These are phyloP conservation scores for Lerista edwardsae DNA, from an alignment of 2,797 vertebrate species.

Conservation along the genomic window DNA sequence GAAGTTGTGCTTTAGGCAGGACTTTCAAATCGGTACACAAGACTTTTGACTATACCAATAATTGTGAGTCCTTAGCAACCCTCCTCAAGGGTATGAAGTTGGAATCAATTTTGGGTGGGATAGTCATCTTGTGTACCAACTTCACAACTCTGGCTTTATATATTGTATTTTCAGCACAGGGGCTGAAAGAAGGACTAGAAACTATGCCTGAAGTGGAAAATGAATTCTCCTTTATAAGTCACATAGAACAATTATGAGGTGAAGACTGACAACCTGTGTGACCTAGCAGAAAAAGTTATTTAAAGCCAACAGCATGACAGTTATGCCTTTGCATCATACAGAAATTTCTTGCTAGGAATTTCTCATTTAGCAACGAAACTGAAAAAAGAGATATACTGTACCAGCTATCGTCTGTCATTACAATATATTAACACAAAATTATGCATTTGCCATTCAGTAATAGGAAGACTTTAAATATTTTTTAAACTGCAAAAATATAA, in stretches of 20 bases:
- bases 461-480: not conserved
- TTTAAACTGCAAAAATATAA: not conserved
- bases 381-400: not conserved
- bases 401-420: not conserved
- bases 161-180: not conserved
- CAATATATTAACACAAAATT: not conserved
- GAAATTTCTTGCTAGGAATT: not conserved
- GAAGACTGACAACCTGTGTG: conserved; percentile 7
- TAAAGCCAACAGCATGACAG: not conserved
- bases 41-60: no score
- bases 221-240: not conserved
- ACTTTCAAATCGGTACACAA: no score
- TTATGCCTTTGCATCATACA: not conserved
- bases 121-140: no score
- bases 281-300: conserved; percentile 27
- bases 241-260: not conserved
- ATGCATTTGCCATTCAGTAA: not conserved
- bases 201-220: not conserved
- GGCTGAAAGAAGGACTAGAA: not conserved
- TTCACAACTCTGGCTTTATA: no score
- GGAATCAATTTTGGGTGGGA: not conserved
- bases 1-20: not conserved
- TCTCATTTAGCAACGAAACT: conserved; percentile 20
- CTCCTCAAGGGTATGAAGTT: no score
- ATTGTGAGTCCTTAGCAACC: no score